Percentiles rank a stretch among this genome's conserved stretches.
Conservation (phyloP, 2,797 vertebrate species). For the Apodemus agrarius region DNA sequence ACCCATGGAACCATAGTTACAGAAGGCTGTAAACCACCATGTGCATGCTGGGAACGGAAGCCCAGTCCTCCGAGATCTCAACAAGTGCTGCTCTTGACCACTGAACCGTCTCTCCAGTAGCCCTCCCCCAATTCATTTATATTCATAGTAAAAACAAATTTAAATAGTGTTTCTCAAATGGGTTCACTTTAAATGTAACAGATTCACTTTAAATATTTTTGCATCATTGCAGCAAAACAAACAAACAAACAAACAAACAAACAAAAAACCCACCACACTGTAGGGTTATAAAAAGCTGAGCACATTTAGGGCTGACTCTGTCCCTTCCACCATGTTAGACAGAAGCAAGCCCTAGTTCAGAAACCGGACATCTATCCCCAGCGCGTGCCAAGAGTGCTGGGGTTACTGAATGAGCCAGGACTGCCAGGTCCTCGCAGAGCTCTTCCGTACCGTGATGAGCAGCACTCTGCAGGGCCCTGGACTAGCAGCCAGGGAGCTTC, state of each 20-base stretch:
- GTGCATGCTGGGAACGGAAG: background rate
- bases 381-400: background rate
- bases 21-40: background rate
- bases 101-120: background rate
- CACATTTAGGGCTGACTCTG: background rate
- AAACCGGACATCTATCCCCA: accelerated
- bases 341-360: background rate
- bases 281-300: background rate
- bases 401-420: accelerated
- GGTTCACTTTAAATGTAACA: conserved; percentile 74
- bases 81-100: too few relatives aligned
- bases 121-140: background rate
- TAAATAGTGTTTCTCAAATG: conserved; percentile 72
- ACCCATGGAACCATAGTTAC: background rate
- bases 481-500: background rate
- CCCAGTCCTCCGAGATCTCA: too few relatives aligned
- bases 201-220: conserved; percentile 76
- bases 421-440: background rate
- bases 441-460: accelerated
- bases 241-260: background rate
- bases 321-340: background rate
- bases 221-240: conserved; percentile 55
- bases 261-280: background rate
- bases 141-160: conserved; percentile 65
- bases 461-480: background rate